Conservation (phyloP, 2,888 invertebrate genomes). For the Calliopum simillimum region DNA sequence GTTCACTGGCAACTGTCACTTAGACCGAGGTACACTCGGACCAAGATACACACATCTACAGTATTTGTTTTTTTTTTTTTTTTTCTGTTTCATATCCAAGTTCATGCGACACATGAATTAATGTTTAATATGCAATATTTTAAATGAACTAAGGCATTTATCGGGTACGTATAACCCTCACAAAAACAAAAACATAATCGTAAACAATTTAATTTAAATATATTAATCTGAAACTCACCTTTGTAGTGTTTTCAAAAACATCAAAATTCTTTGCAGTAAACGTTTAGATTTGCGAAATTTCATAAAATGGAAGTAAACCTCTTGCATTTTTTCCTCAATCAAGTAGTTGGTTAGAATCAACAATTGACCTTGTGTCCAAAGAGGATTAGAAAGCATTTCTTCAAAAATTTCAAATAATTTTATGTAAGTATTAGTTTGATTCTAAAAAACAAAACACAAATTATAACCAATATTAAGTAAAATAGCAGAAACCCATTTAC, state of each 20-base stretch:
- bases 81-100: no score
- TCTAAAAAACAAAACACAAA: constrained; percentile 7
- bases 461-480: neutral
- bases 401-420: constrained; percentile 16
- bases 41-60: no score
- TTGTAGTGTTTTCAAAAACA: constrained; percentile 43
- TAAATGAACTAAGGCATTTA: no score
- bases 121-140: no score
- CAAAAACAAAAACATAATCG: no score
- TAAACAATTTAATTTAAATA: neutral
- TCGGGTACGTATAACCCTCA: no score
- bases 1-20: no score
- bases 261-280: constrained; percentile 32
- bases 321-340: constrained; percentile 35
- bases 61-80: no score
- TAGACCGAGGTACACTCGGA: no score
- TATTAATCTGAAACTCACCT: constrained; percentile 29
- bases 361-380: constrained; percentile 7
- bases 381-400: constrained; percentile 16
- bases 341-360: constrained; percentile 29
- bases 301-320: constrained; percentile 21
- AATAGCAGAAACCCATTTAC: constrained; percentile 22
- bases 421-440: constrained; percentile 1
- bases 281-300: constrained; percentile 21
- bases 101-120: no score